Percentiles rank a stretch among this genome's conserved stretches.
phyloP scores from a whole-genome alignment of 1,140 invertebrate genomes.

The Theocolax elegans region DNA sequence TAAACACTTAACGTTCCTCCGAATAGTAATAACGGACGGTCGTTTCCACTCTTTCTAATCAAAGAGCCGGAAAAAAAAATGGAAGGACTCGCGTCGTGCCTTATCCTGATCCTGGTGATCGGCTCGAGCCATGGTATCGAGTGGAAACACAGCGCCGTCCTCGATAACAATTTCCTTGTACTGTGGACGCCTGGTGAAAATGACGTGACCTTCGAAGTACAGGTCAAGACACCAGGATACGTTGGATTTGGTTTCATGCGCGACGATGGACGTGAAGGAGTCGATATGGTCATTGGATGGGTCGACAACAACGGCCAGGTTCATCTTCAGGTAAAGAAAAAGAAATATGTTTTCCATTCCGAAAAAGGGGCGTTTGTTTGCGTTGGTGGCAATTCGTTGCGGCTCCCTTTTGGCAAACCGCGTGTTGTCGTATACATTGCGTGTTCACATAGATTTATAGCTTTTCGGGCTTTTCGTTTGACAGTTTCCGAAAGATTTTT shows the following conservation, averaged over 20 bases:
- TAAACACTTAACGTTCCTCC: no score
- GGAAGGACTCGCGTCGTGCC: constrained; percentile 79
- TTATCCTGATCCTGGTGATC: constrained; percentile 51
- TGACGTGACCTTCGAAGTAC: constrained; percentile 83
- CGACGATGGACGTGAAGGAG: constrained; percentile 75
- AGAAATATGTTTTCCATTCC: no score
- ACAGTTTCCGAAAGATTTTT: no score
- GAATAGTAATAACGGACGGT: no score
- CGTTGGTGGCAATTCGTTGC: constrained; percentile 30
- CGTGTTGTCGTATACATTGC: constrained; percentile 22
- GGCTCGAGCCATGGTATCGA: constrained; percentile 51
- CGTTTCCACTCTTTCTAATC: no score
- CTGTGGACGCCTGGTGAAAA: constrained; percentile 68
- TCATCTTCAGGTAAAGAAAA: constrained; percentile 73
- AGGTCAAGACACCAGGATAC: constrained; percentile 83
- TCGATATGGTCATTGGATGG: constrained; percentile 81
- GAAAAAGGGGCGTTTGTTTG: not conserved
- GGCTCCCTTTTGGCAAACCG: constrained; percentile 40
- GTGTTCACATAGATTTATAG: constrained; percentile 15
- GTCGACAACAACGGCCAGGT: constrained; percentile 75
- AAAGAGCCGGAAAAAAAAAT: no score
- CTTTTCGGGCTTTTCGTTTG: no score
- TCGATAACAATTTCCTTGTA: constrained; percentile 67
- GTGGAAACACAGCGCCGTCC: constrained; percentile 65
- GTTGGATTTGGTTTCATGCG: constrained; percentile 84